A percentile compares a stretch with the other conserved stretches of the same genome.
Evolutionary conservation across 1,140 invertebrate genomes (phyloP).

Genomic region (Drosophila ananassae): DNA sequence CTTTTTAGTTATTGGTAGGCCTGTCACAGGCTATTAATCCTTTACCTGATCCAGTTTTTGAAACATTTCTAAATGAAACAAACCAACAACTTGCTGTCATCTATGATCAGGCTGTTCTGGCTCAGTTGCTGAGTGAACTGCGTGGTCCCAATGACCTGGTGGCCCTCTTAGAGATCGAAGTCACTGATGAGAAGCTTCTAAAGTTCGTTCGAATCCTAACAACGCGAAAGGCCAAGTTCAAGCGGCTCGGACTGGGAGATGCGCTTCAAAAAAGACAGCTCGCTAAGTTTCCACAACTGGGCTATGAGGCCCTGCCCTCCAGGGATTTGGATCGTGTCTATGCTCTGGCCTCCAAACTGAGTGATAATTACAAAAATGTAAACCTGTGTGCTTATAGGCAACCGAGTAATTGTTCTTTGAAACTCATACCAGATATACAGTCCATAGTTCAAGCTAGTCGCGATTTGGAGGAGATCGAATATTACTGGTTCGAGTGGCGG

Average conservation of each 20-base stretch:
- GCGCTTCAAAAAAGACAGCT: slow-evolving; percentile 47
- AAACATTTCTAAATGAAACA: slow-evolving; percentile 50
- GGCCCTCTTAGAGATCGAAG: slow-evolving; percentile 54
- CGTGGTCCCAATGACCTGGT: slow-evolving; percentile 54
- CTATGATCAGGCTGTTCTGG: slow-evolving; percentile 65
- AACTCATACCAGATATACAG: slow-evolving; percentile 71
- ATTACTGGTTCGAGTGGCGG: slow-evolving; percentile 80
- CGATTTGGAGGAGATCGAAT: slow-evolving; percentile 71
- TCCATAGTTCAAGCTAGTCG: slow-evolving; percentile 51
- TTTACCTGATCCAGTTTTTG: slow-evolving; percentile 20
- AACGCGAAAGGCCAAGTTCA: slow-evolving; percentile 47
- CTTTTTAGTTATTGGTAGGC: not conserved
- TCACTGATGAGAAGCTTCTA: slow-evolving; percentile 57
- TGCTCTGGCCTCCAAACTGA: slow-evolving; percentile 60
- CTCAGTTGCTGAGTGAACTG: slow-evolving; percentile 61
- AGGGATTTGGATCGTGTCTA: slow-evolving; percentile 49
- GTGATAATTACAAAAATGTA: slow-evolving; percentile 61
- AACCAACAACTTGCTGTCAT: slow-evolving; percentile 58
- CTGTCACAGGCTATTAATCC: not conserved
- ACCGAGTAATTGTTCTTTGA: slow-evolving; percentile 57
- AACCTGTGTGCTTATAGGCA: slow-evolving; percentile 63
- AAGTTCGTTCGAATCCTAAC: slow-evolving; percentile 43
- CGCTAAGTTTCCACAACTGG: slow-evolving; percentile 44
- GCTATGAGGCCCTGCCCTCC: slow-evolving; percentile 48
- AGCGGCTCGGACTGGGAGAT: slow-evolving; percentile 44